A percentile compares a stretch with the other conserved stretches of the same genome.
Evolutionary conservation across 2,888 invertebrate genomes (phyloP).

Genomic region (Lycaena phlaeas): DNA sequence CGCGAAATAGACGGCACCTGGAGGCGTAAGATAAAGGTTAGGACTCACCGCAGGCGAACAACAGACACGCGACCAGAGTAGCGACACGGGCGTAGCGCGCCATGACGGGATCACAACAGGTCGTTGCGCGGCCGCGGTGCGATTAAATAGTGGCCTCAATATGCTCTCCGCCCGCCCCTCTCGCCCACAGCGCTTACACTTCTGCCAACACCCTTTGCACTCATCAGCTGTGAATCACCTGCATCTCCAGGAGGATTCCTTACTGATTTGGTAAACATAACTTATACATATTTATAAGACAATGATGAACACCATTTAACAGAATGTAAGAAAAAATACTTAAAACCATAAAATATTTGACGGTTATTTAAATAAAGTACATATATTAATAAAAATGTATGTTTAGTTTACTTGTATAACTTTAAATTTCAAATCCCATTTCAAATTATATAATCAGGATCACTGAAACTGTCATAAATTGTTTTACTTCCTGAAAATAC

Average conservation of each 20-base stretch:
- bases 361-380: too few relatives aligned
- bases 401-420: too few relatives aligned
- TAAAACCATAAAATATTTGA: too few relatives aligned
- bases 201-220: slow-evolving; percentile 63
- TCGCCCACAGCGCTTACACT: slow-evolving; percentile 64
- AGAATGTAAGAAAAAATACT: too few relatives aligned
- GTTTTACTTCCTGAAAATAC: too few relatives aligned
- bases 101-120: slow-evolving; percentile 75
- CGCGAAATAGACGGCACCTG: slow-evolving; percentile 60
- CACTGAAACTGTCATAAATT: too few relatives aligned
- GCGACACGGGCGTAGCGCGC: slow-evolving; percentile 73
- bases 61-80: slow-evolving; percentile 71
- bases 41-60: slow-evolving; percentile 72
- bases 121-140: slow-evolving; percentile 67
- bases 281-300: neutral
- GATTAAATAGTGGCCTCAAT: slow-evolving; percentile 73
- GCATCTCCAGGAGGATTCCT: slow-evolving; percentile 23
- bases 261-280: slow-evolving; percentile 2
- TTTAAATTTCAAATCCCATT: too few relatives aligned
- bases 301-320: too few relatives aligned
- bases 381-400: too few relatives aligned
- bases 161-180: slow-evolving; percentile 67
- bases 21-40: slow-evolving; percentile 65
- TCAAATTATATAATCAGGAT: too few relatives aligned
- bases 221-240: slow-evolving; percentile 61